These are phyloP conservation scores for Chrysolina americana DNA, from an alignment of 2,888 invertebrate genomes.

Conservation along the genomic window DNA sequence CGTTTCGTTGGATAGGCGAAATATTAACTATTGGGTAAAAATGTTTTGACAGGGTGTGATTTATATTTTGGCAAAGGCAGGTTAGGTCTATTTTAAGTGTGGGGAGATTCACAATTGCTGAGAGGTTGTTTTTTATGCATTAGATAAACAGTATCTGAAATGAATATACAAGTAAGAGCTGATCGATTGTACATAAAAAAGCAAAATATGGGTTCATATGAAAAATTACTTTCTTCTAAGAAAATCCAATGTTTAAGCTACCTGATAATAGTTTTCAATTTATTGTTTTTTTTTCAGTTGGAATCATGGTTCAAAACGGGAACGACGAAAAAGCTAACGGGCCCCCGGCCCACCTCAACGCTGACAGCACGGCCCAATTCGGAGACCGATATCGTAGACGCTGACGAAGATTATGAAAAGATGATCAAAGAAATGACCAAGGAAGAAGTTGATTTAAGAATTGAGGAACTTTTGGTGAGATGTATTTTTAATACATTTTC, in stretches of 20 bases:
- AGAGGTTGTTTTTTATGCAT: neutral
- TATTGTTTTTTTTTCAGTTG: constrained; percentile 60
- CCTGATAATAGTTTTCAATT: neutral
- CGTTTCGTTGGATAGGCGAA: neutral
- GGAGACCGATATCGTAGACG: constrained; percentile 76
- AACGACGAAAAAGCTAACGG: constrained; percentile 62
- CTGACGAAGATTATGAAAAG: constrained; percentile 73
- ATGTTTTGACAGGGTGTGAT: neutral
- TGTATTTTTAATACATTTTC: neutral
- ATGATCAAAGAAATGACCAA: constrained; percentile 79
- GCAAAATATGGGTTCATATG: no score
- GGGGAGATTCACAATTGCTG: neutral
- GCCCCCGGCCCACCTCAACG: constrained; percentile 62
- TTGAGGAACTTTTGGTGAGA: constrained; percentile 85
- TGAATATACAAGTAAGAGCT: constrained; percentile 9
- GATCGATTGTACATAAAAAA: neutral
- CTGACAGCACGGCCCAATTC: constrained; percentile 70
- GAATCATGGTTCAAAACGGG: constrained; percentile 67
- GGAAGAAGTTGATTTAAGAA: constrained; percentile 79
- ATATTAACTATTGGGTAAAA: neutral
- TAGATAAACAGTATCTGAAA: neutral
- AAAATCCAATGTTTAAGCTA: neutral
- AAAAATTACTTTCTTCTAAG: no score
- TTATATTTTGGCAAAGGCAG: constrained; percentile 9
- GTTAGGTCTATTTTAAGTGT: constrained; percentile 10